A percentile compares a stretch with the other conserved stretches of the same genome.
These are phyloP conservation scores for Typhlichthys eigenmanni DNA, from an alignment of 2,797 vertebrate species.

Conservation along the genomic window DNA sequence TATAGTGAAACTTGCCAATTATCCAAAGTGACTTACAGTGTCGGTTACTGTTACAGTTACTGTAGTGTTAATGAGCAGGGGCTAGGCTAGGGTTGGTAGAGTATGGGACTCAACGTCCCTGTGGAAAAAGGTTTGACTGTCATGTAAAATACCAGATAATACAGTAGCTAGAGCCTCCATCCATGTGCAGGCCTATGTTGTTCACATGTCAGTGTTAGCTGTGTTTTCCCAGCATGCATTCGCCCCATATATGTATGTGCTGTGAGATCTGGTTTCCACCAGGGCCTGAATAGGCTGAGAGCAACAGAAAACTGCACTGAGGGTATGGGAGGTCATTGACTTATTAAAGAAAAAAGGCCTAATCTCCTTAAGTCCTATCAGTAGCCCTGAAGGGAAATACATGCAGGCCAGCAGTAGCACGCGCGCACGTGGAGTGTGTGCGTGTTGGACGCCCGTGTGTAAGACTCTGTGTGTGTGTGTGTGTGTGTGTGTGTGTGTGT, in stretches of 20 bases:
- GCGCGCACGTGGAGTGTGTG: neutral
- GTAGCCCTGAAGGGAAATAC: conserved; percentile 63
- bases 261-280: conserved; percentile 90
- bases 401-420: conserved; percentile 56
- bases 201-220: conserved; percentile 28
- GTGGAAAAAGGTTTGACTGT: no score
- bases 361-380: conserved; percentile 71
- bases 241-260: conserved; percentile 31
- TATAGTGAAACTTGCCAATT: no score
- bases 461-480: no score
- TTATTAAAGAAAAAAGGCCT: conserved; percentile 87
- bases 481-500: no score
- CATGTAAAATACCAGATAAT: no score
- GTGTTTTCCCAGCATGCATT: conserved; percentile 46
- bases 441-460: no score
- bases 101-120: no score
- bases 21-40: no score
- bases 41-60: no score
- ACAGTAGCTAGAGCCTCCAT: conserved; percentile 28
- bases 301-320: conserved; percentile 89
- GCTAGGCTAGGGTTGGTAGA: no score
- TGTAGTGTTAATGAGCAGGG: no score
- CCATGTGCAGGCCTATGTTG: conserved; percentile 30
- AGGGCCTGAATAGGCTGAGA: conserved; percentile 82
- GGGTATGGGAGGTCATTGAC: conserved; percentile 96